These are phyloP conservation scores for Hydraecia micacea DNA, from an alignment of 2,888 invertebrate genomes.

Conservation along the genomic window DNA sequence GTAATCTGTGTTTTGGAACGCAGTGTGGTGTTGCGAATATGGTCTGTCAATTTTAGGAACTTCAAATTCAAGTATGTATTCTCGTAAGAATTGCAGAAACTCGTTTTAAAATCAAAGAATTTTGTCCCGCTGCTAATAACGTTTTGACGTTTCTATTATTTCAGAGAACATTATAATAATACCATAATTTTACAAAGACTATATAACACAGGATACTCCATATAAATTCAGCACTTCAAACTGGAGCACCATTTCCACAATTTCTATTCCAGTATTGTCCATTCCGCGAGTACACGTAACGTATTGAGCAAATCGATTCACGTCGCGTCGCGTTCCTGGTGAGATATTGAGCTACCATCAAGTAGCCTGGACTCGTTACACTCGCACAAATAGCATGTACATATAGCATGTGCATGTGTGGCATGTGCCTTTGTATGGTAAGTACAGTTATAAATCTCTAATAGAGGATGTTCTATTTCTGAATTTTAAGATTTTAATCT, in stretches of 20 bases:
- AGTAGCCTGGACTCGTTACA: conserved; percentile 9
- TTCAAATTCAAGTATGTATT: too few relatives aligned
- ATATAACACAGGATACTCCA: conserved; percentile 11
- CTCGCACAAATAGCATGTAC: background rate
- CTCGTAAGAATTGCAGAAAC: too few relatives aligned
- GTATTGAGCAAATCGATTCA: conserved; percentile 41
- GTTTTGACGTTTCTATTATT: too few relatives aligned
- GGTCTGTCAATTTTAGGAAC: too few relatives aligned
- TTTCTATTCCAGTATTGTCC: conserved; percentile 35
- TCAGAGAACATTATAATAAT: too few relatives aligned
- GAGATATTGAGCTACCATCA: conserved; percentile 25
- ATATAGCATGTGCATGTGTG: too few relatives aligned
- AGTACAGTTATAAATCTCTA: background rate
- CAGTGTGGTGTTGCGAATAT: too few relatives aligned
- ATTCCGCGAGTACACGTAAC: conserved; percentile 39
- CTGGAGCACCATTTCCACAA: conserved; percentile 24
- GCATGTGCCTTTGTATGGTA: background rate
- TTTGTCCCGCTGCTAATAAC: too few relatives aligned
- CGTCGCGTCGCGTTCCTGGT: conserved; percentile 12
- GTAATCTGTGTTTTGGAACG: too few relatives aligned
- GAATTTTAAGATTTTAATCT: background rate
- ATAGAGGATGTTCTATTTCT: background rate
- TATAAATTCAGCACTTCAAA: conserved; percentile 20
- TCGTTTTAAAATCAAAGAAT: too few relatives aligned
- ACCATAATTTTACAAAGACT: too few relatives aligned